Base-by-base conservation (phyloP, 2,113 vertebrate genomes). In the Sebastes schlegelii region DNA sequence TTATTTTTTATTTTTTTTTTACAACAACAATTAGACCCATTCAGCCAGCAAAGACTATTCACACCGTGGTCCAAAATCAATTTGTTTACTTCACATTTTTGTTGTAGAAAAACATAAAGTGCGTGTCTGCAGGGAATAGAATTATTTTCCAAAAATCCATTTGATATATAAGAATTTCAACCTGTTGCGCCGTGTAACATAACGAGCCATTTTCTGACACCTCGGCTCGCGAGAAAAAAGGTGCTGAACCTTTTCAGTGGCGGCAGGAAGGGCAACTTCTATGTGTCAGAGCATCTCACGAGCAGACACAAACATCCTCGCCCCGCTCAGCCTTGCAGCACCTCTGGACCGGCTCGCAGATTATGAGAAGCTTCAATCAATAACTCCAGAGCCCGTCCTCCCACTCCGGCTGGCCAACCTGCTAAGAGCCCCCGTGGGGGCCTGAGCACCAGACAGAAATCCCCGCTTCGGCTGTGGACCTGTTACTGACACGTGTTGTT, bases 311-410 rank as follows among this genome's bases (percentile, higher is more conserved):
- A 68, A 85, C 58, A 81, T 66, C 43, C 65, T 64, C 2, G 13
- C 84, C 10, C 0, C 8, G 58, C 40, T 88, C 45, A 74, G 79
- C 86, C 84, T 82, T 80, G 85, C 66, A 74, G 84, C 65, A 76
- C 78, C 82, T 77, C 68, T 83, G 80, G 80, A 87, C 67, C 63
- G 21, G 70, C 86, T 89, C 80, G 83, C 70, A 81, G 82, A 93
- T 94, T 90, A 93, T 82, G 65, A 92, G 91, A 82, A 61, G 65
- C 85, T 88, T 91, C 80, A 81, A 90, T 93, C 94, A 87, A 93
- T 94, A 91, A 68, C 82, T 46, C 40, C 4, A 4, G 49, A 80
- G 65, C 64, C 74, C 72, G 17, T 85, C 75, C 61, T 66, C 73
- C 73, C 69, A 57, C 61, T 76, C 46, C 21, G 82, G 58, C 58